phyloP scores from a whole-genome alignment of 2,113 vertebrate genomes.

The Eublepharis macularius region DNA sequence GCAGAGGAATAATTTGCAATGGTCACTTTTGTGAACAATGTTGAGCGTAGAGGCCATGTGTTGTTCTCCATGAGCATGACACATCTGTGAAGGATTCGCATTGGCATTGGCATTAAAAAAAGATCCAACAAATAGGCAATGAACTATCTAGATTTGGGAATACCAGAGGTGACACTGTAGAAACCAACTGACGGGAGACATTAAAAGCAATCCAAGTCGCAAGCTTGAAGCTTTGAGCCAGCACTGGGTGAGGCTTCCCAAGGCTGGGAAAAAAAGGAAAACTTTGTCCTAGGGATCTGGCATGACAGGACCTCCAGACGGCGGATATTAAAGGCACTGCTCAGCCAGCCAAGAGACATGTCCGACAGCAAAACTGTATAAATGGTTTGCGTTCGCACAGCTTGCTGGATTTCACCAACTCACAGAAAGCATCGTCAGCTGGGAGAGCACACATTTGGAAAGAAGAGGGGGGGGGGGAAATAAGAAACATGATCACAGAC shows the following conservation, averaged over 20 bases:
- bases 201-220: slow-evolving; percentile 64
- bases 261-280: slow-evolving; percentile 57
- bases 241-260: slow-evolving; percentile 61
- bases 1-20: slow-evolving; percentile 14
- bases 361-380: slow-evolving; percentile 91
- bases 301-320: slow-evolving; percentile 56
- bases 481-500: slow-evolving; percentile 55
- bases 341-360: slow-evolving; percentile 88
- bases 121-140: slow-evolving; percentile 32
- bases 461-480: slow-evolving; percentile 33
- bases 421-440: slow-evolving; percentile 91
- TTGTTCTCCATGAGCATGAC: slow-evolving; percentile 42
- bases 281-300: slow-evolving; percentile 63
- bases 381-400: slow-evolving; percentile 92
- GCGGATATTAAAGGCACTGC: slow-evolving; percentile 35
- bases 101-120: slow-evolving; percentile 34
- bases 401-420: slow-evolving; percentile 93
- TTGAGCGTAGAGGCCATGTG: slow-evolving; percentile 21
- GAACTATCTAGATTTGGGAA: background rate
- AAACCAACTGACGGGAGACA: slow-evolving; percentile 54
- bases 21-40: slow-evolving; percentile 20
- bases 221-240: slow-evolving; percentile 28
- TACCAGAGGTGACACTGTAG: slow-evolving; percentile 45
- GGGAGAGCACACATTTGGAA: slow-evolving; percentile 12
- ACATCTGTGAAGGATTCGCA: slow-evolving; percentile 59